These are phyloP conservation scores for Poeciliopsis retropinna DNA, from an alignment of 2,113 vertebrate genomes.

Conservation along the genomic window DNA sequence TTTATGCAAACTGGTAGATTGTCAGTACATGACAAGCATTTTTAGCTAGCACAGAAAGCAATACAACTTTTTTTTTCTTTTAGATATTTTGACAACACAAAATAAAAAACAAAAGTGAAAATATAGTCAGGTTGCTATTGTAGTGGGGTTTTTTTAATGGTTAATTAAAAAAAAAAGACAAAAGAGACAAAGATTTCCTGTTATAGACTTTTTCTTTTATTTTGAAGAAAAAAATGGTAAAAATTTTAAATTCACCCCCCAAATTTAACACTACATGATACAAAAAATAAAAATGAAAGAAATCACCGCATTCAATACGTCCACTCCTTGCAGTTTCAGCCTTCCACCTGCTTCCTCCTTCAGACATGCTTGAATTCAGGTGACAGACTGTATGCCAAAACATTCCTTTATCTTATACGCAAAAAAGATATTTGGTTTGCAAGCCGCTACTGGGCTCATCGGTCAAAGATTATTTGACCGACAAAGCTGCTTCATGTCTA, in stretches of 20 bases:
- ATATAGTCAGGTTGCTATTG: too few relatives aligned
- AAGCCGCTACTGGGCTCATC: not conserved
- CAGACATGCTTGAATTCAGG: not conserved
- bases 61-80: too few relatives aligned
- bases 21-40: too few relatives aligned
- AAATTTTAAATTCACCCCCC: too few relatives aligned
- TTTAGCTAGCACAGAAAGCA: too few relatives aligned
- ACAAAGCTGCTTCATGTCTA: conserved; percentile 5
- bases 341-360: not conserved
- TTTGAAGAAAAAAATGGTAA: too few relatives aligned
- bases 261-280: not conserved
- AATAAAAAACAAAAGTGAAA: too few relatives aligned
- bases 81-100: too few relatives aligned
- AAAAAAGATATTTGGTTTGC: not conserved
- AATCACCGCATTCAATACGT: not conserved
- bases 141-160: too few relatives aligned
- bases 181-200: not conserved
- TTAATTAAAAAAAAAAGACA: too few relatives aligned
- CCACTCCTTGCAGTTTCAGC: not conserved
- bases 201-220: not conserved
- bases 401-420: not conserved
- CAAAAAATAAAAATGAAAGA: not conserved
- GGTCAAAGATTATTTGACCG: not conserved
- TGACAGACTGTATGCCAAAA: not conserved
- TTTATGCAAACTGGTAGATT: too few relatives aligned